Conservation (phyloP, 2,888 invertebrate species). For the Crematogaster levior region DNA sequence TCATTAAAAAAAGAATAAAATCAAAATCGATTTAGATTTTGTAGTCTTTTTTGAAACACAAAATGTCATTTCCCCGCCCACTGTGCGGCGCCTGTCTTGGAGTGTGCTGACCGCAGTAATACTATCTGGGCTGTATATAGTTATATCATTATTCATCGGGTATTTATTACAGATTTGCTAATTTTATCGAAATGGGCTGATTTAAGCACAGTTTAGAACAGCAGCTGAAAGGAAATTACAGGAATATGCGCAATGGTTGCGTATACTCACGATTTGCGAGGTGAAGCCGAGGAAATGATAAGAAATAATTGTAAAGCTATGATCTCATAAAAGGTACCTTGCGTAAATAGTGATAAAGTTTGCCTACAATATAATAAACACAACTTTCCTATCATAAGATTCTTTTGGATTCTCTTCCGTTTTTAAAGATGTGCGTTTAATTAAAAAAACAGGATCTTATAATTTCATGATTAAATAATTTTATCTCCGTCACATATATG, state of each 20-base stretch:
- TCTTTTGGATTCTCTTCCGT: neutral
- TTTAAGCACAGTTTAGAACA: slow-evolving; percentile 33
- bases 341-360: neutral
- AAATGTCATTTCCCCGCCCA: no score
- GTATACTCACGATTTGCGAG: neutral
- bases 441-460: neutral
- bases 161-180: slow-evolving; percentile 80
- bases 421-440: neutral
- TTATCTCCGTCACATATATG: neutral
- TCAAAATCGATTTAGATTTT: no score
- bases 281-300: neutral
- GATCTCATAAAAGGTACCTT: neutral
- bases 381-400: neutral
- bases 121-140: slow-evolving; percentile 73
- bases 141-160: slow-evolving; percentile 77
- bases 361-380: neutral
- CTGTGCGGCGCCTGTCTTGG: slow-evolving; percentile 84
- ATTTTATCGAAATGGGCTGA: slow-evolving; percentile 65
- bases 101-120: slow-evolving; percentile 81
- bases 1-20: no score
- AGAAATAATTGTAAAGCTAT: neutral
- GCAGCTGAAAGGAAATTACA: neutral
- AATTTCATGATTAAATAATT: neutral
- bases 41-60: no score
- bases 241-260: no score